These are phyloP conservation scores for Cyphomyrmex costatus DNA, from an alignment of 1,140 invertebrate species.

Conservation along the genomic window DNA sequence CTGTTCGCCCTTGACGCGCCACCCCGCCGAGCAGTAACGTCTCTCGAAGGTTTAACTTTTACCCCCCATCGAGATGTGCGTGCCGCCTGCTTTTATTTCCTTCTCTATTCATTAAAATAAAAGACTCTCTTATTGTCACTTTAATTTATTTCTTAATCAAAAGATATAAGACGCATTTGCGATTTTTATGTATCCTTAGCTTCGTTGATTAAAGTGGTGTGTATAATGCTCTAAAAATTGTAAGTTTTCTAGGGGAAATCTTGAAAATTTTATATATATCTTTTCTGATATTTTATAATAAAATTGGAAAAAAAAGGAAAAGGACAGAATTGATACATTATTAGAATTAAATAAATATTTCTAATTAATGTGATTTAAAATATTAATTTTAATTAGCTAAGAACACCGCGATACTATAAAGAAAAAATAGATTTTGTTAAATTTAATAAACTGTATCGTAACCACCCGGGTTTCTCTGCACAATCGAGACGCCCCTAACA, in stretches of 20 bases:
- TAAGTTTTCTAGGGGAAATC: not conserved
- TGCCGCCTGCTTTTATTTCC: not conserved
- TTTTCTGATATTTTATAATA: not conserved
- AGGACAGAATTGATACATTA: not conserved
- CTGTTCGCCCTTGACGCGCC: conserved; percentile 45
- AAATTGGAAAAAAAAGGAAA: not conserved
- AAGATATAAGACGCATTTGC: not conserved
- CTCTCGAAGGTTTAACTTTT: not conserved
- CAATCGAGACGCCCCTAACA: not conserved
- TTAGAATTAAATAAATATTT: not conserved
- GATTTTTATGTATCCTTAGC: not conserved
- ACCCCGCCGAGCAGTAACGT: conserved; percentile 35
- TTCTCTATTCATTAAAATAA: not conserved
- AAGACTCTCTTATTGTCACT: not conserved
- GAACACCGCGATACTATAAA: not conserved
- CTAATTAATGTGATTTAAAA: not conserved
- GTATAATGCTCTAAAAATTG: no score
- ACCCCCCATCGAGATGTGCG: not conserved
- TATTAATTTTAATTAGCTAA: not conserved
- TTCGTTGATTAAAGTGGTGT: not conserved
- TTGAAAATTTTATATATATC: not conserved
- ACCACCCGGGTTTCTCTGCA: not conserved
- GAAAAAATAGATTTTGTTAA: not conserved
- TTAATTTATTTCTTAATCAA: not conserved
- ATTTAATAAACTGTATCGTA: not conserved